Percentiles rank a stretch among this genome's conserved stretches.
These are phyloP conservation scores for Melitaea athalia DNA, from an alignment of 2,888 invertebrate genomes.

Conservation along the genomic window DNA sequence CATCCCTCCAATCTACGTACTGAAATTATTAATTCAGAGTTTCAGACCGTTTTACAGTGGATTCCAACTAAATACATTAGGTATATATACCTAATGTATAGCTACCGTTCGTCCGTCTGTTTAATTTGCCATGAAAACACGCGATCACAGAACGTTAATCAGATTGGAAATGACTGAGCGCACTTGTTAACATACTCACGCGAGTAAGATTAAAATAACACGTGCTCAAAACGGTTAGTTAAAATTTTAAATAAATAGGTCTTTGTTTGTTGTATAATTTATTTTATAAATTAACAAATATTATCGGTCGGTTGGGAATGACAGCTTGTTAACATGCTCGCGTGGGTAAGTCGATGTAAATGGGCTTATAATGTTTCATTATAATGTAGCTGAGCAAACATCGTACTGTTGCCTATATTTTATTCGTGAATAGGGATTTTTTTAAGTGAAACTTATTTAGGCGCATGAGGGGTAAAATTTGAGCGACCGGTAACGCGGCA, in stretches of 20 bases:
- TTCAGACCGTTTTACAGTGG: conserved; percentile 54
- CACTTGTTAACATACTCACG: conserved; percentile 41
- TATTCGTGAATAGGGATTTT: too few relatives aligned
- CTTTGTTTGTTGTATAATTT: not conserved
- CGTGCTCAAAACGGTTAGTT: conserved; percentile 19
- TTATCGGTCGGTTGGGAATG: not conserved
- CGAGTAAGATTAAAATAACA: conserved; percentile 26
- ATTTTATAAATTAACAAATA: not conserved
- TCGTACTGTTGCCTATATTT: too few relatives aligned
- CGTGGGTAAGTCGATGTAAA: conserved; percentile 6
- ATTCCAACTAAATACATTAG: conserved; percentile 64
- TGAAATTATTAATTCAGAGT: conserved; percentile 61
- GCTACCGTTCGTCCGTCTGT: conserved; percentile 54
- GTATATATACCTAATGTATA: conserved; percentile 68
- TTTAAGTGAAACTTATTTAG: too few relatives aligned
- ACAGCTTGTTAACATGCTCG: conserved; percentile 6
- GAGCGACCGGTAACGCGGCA: too few relatives aligned
- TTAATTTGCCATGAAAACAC: conserved; percentile 72
- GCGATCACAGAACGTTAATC: conserved; percentile 46
- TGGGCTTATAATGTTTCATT: not conserved
- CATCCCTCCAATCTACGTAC: conserved; percentile 39
- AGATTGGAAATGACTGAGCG: conserved; percentile 40
- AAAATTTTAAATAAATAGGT: conserved; percentile 6
- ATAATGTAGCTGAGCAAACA: not conserved
- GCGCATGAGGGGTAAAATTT: too few relatives aligned